Evolutionary conservation across 1,140 invertebrate genomes (phyloP), one percentile per base, ranked within the genome.

Genomic region (Riptortus pedestris): DNA sequence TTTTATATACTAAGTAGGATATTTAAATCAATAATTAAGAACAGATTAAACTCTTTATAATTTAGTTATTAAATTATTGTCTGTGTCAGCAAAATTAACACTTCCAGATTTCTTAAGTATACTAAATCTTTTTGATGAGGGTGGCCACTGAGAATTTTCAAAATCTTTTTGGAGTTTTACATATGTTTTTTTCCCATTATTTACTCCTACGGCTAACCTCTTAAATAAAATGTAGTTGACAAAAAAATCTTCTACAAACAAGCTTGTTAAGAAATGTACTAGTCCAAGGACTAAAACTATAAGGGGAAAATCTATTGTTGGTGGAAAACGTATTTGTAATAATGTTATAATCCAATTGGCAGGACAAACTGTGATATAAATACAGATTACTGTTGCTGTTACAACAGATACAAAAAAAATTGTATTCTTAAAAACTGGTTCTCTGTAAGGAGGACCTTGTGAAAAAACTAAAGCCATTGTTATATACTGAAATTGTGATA

Each of bases 401-500:
- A 86, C 29, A 7, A 92, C 72, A 26, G 85, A 83, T 0, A 78
- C 69, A 38, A 86, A 80, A 1, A 90, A 81, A 1, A 81, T 75
- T 63, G 73, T 77, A 72, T 96, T 97, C 0, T 87, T 91, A 55
- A 85, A 85, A 0, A 98, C 81, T 0, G 86, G 80, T 71, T 85
- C 84, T 26, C 95, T 79, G 71, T 94, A 96, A 0, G 95, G 95
- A 29, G 86, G 84, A 0, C 94, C 94, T 69, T 90, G 88, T 0
- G 91, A 93, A 73, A 93, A 98, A 7, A 90, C 84, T 67, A 96
- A 80, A 0, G 91, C 90, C 70, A 95, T 78, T 16, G 84, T 89
- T 26, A 97, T 88, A 72, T 98, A 98, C 71, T 98, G 95, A 71
- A 94, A 98, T 70, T 87, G 85, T 0, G 93, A 93, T 1, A 94